phyloP scores from a whole-genome alignment of 1,140 invertebrate species.

The Physella acuta region DNA sequence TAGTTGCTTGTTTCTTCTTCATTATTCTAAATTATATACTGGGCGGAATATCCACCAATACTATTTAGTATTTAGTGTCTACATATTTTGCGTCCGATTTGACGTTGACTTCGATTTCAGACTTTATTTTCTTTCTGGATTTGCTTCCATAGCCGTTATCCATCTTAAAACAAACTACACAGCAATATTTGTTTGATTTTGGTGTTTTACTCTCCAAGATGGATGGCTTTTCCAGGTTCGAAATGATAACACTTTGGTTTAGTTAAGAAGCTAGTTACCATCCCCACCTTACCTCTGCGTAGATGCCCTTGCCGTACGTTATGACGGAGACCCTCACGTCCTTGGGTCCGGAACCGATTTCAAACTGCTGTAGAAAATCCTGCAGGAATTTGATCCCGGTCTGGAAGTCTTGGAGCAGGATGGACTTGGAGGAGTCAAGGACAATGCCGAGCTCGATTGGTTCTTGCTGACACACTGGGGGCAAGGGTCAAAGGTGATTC shows the following conservation, averaged over 20 bases:
- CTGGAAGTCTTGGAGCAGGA: slow-evolving; percentile 10
- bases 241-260: neutral
- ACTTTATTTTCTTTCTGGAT: neutral
- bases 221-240: neutral
- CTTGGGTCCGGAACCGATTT: slow-evolving; percentile 4
- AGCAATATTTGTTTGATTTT: too few species aligned
- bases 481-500: too few species aligned
- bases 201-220: neutral
- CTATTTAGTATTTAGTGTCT: too few species aligned
- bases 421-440: slow-evolving; percentile 22
- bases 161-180: too few species aligned
- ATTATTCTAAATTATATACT: too few species aligned
- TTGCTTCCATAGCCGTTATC: too few species aligned
- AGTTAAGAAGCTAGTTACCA: neutral
- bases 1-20: too few species aligned
- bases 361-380: slow-evolving; percentile 12
- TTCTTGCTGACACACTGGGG: slow-evolving; percentile 20
- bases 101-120: too few species aligned
- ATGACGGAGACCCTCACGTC: slow-evolving; percentile 18
- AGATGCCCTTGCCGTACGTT: slow-evolving; percentile 23
- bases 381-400: slow-evolving; percentile 8
- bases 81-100: too few species aligned
- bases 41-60: too few species aligned
- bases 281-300: neutral
- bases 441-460: slow-evolving; percentile 25